phyloP scores from a whole-genome alignment of 2,797 vertebrate genomes.

The Sebastes flavidus region DNA sequence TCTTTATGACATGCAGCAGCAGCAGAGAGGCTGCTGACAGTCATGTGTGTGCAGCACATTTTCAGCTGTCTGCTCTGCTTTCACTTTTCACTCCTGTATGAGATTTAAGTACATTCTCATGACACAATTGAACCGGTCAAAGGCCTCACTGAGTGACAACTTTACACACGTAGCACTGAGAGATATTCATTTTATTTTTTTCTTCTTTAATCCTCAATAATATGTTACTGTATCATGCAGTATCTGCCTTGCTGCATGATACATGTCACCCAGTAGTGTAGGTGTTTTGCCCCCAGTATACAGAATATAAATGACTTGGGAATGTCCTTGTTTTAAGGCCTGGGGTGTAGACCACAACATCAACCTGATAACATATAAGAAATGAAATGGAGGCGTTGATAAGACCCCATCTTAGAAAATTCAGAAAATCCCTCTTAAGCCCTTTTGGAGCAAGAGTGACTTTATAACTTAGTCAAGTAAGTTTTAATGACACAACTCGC shows the following conservation, averaged over 20 bases:
- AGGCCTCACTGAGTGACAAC: not conserved
- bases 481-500: not conserved
- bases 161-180: not conserved
- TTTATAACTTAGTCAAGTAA: not conserved
- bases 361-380: not conserved
- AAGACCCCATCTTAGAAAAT: not conserved
- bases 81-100: not conserved
- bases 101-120: not conserved
- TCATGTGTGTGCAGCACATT: constrained; percentile 31
- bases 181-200: not conserved
- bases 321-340: not conserved
- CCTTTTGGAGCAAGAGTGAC: not conserved
- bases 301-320: not conserved
- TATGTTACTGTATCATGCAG: not conserved
- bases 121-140: not conserved
- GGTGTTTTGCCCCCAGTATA: not conserved
- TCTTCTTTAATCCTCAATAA: not conserved
- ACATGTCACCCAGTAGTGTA: not conserved
- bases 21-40: constrained; percentile 50
- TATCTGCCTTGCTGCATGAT: not conserved
- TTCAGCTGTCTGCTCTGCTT: not conserved
- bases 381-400: not conserved
- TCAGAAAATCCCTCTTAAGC: not conserved
- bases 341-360: not conserved
- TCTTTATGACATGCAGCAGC: not conserved